Evolutionary conservation across 2,888 invertebrate species (phyloP).

Genomic region (Ophioninae sp.): DNA sequence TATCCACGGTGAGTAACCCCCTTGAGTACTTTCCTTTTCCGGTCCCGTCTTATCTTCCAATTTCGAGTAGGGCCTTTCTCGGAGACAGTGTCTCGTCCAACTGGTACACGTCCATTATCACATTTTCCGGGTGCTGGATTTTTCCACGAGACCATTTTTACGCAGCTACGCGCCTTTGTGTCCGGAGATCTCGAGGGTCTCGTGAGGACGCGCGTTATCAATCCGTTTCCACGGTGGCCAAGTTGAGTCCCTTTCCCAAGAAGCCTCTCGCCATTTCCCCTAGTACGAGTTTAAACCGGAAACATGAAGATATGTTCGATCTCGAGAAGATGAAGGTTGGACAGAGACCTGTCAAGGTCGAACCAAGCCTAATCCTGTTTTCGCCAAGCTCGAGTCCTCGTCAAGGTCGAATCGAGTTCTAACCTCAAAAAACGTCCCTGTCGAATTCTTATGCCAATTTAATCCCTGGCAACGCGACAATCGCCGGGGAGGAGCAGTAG

Average conservation of each 20-base stretch:
- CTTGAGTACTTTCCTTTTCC: slow-evolving; percentile 35
- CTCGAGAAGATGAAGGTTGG: neutral
- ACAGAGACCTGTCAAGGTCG: neutral
- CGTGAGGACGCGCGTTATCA: slow-evolving; percentile 39
- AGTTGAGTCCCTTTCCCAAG: slow-evolving; percentile 14
- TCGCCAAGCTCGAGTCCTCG: too few relatives aligned
- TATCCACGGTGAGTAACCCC: slow-evolving; percentile 61
- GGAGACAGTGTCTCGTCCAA: slow-evolving; percentile 33
- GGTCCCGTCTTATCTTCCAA: slow-evolving; percentile 33
- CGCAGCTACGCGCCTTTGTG: slow-evolving; percentile 47
- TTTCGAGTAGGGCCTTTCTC: slow-evolving; percentile 3
- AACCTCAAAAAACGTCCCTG: too few relatives aligned
- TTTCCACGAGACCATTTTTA: slow-evolving; percentile 46
- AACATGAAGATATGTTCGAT: neutral
- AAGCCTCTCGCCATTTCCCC: too few relatives aligned
- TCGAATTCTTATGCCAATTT: too few relatives aligned
- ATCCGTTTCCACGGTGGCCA: slow-evolving; percentile 36
- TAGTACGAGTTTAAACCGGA: too few relatives aligned
- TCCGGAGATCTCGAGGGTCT: slow-evolving; percentile 36
- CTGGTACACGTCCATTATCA: slow-evolving; percentile 42
- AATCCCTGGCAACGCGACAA: neutral
- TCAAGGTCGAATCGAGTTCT: too few relatives aligned
- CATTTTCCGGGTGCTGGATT: slow-evolving; percentile 55
- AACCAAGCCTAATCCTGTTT: neutral
- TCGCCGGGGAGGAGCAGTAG: too few relatives aligned